These are phyloP conservation scores for Sebastes elongatus DNA, from an alignment of 2,797 vertebrate genomes.

Conservation along the genomic window DNA sequence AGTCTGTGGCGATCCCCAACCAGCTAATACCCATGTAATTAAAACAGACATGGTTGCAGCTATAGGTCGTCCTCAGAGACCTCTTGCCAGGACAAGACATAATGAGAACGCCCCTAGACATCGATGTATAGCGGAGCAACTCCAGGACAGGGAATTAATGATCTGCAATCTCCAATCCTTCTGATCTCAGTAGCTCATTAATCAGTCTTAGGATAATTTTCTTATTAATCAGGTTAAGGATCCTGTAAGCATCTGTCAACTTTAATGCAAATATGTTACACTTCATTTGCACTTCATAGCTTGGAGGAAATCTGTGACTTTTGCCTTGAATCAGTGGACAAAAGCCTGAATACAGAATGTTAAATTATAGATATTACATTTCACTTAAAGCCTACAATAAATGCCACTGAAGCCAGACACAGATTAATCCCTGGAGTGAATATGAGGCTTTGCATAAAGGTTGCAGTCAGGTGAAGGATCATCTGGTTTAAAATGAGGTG, in stretches of 20 bases:
- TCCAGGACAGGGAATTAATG: slow-evolving; percentile 62
- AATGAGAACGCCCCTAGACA: slow-evolving; percentile 40
- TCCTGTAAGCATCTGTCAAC: slow-evolving; percentile 67
- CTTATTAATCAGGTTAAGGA: slow-evolving; percentile 71
- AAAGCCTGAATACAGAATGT: neutral
- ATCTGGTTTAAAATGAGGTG: slow-evolving; percentile 64
- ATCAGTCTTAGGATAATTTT: slow-evolving; percentile 68
- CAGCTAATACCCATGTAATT: slow-evolving; percentile 75
- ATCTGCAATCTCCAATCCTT: slow-evolving; percentile 60
- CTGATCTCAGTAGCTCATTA: slow-evolving; percentile 72
- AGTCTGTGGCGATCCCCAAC: slow-evolving; percentile 37
- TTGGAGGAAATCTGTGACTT: neutral
- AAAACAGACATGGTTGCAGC: slow-evolving; percentile 61
- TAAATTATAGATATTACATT: neutral
- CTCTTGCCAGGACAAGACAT: slow-evolving; percentile 24
- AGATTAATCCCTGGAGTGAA: slow-evolving; percentile 17
- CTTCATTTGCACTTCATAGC: slow-evolving; percentile 3
- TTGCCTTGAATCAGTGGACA: neutral
- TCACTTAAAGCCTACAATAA: neutral
- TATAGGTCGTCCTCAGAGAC: slow-evolving; percentile 35
- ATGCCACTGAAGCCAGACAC: neutral
- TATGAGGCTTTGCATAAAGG: slow-evolving; percentile 62
- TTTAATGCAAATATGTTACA: slow-evolving; percentile 33
- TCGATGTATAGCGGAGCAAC: slow-evolving; percentile 12
- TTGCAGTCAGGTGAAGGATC: slow-evolving; percentile 80